These are phyloP conservation scores for Coleophora flavipennella DNA, from an alignment of 2,888 invertebrate genomes.

Conservation along the genomic window DNA sequence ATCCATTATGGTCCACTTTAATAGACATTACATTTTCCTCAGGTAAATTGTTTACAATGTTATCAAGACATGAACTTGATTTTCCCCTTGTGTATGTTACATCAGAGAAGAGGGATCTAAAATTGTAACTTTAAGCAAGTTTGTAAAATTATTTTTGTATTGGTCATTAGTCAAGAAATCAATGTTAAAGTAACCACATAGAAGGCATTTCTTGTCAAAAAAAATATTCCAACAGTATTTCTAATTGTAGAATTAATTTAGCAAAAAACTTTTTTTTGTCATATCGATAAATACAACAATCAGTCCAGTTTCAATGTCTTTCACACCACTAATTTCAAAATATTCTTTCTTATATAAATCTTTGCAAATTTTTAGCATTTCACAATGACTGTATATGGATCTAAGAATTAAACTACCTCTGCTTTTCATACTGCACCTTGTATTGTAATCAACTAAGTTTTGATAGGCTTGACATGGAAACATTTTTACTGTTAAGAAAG, in stretches of 20 bases:
- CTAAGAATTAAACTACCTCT: neutral
- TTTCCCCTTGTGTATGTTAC: no score
- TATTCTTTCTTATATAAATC: neutral
- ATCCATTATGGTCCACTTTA: no score
- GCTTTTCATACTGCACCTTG: neutral
- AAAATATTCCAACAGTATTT: conserved; percentile 1
- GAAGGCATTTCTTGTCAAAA: neutral
- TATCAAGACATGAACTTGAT: no score
- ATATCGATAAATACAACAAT: conserved; percentile 1
- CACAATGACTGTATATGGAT: neutral
- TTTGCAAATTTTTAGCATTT: neutral
- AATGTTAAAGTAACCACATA: neutral
- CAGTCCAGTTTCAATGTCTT: neutral
- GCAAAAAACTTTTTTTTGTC: neutral
- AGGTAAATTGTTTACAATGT: no score
- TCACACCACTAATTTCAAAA: conserved; percentile 3
- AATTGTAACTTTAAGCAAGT: neutral
- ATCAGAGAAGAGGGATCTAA: no score
- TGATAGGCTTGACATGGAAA: neutral
- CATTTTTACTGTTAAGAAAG: neutral
- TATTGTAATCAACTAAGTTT: neutral
- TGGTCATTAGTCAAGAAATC: neutral
- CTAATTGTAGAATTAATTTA: neutral
- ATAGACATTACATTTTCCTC: no score
- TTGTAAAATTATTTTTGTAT: neutral